Percentiles rank a stretch among this genome's conserved stretches.
Evolutionary conservation across 2,888 invertebrate species (phyloP).

Genomic region (Drosophila hamatofila): DNA sequence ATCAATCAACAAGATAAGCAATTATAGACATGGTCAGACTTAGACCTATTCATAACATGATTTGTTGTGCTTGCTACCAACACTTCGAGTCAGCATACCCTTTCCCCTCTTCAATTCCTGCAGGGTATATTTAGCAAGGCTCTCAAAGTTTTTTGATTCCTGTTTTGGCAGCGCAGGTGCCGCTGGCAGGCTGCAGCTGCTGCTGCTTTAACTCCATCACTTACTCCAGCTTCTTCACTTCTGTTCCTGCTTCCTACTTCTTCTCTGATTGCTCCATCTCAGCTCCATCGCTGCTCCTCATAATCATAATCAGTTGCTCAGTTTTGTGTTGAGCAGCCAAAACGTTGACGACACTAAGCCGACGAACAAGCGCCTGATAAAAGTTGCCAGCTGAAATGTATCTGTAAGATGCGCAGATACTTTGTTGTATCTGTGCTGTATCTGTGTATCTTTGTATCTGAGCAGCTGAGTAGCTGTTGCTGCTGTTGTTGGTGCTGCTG

Average conservation of each 20-base stretch:
- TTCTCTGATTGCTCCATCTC: too few relatives aligned
- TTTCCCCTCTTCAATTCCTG: rapidly evolving
- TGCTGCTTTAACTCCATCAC: background rate
- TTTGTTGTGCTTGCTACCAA: too few relatives aligned
- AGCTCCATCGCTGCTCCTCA: background rate
- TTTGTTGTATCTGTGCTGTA: constrained; percentile 25
- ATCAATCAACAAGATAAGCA: background rate
- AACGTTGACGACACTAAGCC: constrained; percentile 75
- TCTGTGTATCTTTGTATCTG: constrained; percentile 28
- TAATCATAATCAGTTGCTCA: constrained; percentile 36
- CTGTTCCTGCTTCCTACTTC: background rate
- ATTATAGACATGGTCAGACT: background rate
- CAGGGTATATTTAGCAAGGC: constrained; percentile 7
- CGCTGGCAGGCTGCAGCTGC: constrained; percentile 23
- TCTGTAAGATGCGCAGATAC: constrained; percentile 38
- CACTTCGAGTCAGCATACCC: too few relatives aligned
- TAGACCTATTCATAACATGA: background rate
- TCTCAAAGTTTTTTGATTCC: constrained; percentile 31
- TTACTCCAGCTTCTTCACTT: background rate
- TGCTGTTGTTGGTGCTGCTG: constrained; percentile 24
- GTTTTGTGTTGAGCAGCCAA: constrained; percentile 20
- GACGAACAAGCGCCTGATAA: constrained; percentile 64
- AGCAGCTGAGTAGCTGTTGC: constrained; percentile 30
- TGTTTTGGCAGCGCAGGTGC: constrained; percentile 45
- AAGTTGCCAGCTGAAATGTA: constrained; percentile 57